Percentiles rank a stretch among this genome's conserved stretches.
Conservation (phyloP, 2,888 invertebrate genomes). For the Caenorhabditis sp. region DNA sequence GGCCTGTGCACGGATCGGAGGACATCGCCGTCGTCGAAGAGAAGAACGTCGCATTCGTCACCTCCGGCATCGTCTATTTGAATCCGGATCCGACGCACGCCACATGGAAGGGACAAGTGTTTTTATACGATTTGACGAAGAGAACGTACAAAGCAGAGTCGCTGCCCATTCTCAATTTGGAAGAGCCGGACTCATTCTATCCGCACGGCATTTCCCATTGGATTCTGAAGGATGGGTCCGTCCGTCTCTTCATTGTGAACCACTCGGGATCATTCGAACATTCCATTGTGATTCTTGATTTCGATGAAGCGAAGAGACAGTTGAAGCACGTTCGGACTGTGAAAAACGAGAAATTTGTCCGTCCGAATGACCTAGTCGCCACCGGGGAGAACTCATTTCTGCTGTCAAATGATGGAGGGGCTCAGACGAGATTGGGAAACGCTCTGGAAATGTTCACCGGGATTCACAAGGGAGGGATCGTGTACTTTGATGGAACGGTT, state of each 20-base stretch:
- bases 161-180: constrained; percentile 30
- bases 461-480: constrained; percentile 55
- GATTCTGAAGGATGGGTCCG: constrained; percentile 45
- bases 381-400: constrained; percentile 61
- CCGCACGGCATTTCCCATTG: constrained; percentile 68
- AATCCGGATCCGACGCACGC: constrained; percentile 11
- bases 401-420: constrained; percentile 66
- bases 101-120: constrained; percentile 59
- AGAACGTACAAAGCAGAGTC: constrained; percentile 24
- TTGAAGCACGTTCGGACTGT: constrained; percentile 59
- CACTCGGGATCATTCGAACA: constrained; percentile 60
- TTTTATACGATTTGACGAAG: constrained; percentile 60
- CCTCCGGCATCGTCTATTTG: constrained; percentile 64
- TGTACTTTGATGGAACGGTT: constrained; percentile 65
- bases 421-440: constrained; percentile 54
- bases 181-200: constrained; percentile 54
- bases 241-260: constrained; percentile 61
- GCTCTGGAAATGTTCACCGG: constrained; percentile 55
- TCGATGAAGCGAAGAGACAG: constrained; percentile 33
- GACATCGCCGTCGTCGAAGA: constrained; percentile 62
- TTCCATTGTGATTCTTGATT: constrained; percentile 63
- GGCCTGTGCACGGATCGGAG: constrained; percentile 63
- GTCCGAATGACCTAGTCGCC: constrained; percentile 66
- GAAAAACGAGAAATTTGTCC: constrained; percentile 57
- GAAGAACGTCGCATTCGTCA: constrained; percentile 62